phyloP scores from a whole-genome alignment of 2,888 invertebrate species.

The Drosophila austrosaltans region DNA sequence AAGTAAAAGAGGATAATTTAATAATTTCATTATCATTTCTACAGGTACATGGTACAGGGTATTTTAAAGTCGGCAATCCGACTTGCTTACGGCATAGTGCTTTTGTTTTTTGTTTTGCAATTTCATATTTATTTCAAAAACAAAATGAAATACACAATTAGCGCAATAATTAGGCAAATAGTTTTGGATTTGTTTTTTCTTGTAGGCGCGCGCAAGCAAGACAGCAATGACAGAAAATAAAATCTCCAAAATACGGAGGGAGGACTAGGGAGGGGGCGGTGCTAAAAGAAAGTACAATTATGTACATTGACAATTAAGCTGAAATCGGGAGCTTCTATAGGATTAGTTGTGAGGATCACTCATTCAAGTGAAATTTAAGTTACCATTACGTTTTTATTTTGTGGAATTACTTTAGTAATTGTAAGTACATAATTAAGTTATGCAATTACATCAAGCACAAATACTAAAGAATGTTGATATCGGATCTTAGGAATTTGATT shows the following conservation, averaged over 20 bases:
- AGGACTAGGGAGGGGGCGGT: neutral
- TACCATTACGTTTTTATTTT: conserved; percentile 6
- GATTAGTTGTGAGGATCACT: neutral
- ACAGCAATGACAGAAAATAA: conserved; percentile 9
- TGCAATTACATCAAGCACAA: conserved; percentile 2
- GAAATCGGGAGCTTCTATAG: conserved; percentile 5
- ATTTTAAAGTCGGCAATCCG: neutral
- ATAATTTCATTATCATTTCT: neutral
- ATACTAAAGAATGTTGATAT: conserved; percentile 7
- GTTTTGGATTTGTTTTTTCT: conserved; percentile 13
- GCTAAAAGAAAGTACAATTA: conserved; percentile 6
- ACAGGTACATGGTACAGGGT: neutral
- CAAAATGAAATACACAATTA: conserved; percentile 67
- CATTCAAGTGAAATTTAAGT: conserved; percentile 1
- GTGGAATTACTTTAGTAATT: conserved; percentile 8
- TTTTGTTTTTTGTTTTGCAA: conserved; percentile 29
- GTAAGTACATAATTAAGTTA: conserved; percentile 8
- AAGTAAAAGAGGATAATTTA: neutral
- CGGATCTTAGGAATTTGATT: conserved; percentile 5
- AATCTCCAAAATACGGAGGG: neutral
- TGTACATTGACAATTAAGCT: neutral
- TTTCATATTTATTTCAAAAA: conserved; percentile 66
- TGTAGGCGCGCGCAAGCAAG: conserved; percentile 31
- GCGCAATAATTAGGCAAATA: conserved; percentile 44
- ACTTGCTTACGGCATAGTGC: conserved; percentile 12